Percentiles rank a stretch among this genome's conserved stretches.
Evolutionary conservation across 1,140 invertebrate genomes (phyloP).

Genomic region (Papilio aristodemus): DNA sequence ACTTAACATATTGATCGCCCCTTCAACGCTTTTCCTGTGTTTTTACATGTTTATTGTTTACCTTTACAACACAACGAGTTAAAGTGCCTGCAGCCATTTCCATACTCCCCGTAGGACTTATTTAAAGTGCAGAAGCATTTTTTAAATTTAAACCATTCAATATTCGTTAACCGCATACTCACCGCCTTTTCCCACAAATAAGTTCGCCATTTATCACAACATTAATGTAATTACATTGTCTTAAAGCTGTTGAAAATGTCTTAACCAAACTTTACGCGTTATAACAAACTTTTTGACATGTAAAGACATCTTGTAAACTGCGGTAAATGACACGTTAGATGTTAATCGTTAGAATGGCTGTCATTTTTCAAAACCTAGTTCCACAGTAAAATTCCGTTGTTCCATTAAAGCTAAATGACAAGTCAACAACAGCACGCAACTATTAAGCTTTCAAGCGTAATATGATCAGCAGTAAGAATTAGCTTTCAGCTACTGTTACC

Average conservation of each 20-base stretch:
- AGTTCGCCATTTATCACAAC: background rate
- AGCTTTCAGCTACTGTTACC: no score
- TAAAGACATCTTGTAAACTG: slow-evolving; percentile 2
- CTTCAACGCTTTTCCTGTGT: slow-evolving; percentile 59
- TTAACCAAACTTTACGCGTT: background rate
- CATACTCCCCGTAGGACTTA: background rate
- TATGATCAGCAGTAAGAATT: no score
- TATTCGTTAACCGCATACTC: background rate
- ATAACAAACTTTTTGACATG: slow-evolving; percentile 1
- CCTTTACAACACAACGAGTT: background rate
- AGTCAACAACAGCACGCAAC: background rate
- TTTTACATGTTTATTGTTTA: slow-evolving; percentile 37
- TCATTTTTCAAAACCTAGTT: slow-evolving; percentile 21
- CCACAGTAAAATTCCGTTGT: background rate
- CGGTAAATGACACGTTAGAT: background rate
- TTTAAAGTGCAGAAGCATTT: slow-evolving; percentile 9
- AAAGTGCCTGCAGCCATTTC: slow-evolving; percentile 7
- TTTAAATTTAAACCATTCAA: background rate
- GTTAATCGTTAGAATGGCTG: background rate
- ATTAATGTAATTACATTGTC: background rate
- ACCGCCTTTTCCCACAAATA: no score
- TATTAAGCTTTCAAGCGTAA: slow-evolving; percentile 3
- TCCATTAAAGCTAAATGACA: background rate
- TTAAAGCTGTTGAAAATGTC: background rate
- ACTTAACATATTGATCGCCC: slow-evolving; percentile 65